Percentiles rank a stretch among this genome's conserved stretches.
phyloP scores from a whole-genome alignment of 2,113 vertebrate genomes.

The Marmota flaviventris region DNA sequence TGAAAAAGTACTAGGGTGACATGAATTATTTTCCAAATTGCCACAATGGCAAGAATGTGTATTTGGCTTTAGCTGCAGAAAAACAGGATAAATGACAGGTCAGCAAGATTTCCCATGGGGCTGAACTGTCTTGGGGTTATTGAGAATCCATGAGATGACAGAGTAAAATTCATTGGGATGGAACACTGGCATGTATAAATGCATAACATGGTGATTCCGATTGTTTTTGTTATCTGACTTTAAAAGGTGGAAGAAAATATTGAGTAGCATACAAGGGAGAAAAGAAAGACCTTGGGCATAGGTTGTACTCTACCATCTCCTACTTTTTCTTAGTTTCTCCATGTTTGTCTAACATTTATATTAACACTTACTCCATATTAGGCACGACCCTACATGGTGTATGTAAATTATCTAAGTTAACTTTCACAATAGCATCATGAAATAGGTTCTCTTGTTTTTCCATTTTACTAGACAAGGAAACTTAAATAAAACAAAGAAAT shows the following conservation, averaged over 20 bases:
- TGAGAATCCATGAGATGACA: neutral
- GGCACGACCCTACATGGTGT: neutral
- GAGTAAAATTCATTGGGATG: neutral
- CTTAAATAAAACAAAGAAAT: neutral
- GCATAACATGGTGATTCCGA: neutral
- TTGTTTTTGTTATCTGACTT: slow-evolving; percentile 47
- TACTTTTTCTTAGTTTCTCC: neutral
- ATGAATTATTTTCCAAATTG: slow-evolving; percentile 72
- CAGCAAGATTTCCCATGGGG: neutral
- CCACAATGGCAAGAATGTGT: neutral
- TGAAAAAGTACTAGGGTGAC: slow-evolving; percentile 60
- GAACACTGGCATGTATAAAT: neutral
- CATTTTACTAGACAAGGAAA: neutral
- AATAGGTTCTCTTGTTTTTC: neutral
- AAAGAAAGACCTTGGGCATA: neutral
- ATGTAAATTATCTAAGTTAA: neutral
- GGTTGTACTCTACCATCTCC: neutral
- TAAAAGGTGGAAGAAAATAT: neutral
- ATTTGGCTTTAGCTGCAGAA: neutral
- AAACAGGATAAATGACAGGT: neutral
- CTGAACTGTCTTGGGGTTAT: neutral
- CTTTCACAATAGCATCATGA: neutral
- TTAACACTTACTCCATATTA: neutral
- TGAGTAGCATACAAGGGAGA: neutral
- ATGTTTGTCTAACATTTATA: neutral